Percentiles rank a stretch among this genome's conserved stretches.
Conservation (phyloP, 2,113 vertebrate species). For the Myanophis thanlyinensis region DNA sequence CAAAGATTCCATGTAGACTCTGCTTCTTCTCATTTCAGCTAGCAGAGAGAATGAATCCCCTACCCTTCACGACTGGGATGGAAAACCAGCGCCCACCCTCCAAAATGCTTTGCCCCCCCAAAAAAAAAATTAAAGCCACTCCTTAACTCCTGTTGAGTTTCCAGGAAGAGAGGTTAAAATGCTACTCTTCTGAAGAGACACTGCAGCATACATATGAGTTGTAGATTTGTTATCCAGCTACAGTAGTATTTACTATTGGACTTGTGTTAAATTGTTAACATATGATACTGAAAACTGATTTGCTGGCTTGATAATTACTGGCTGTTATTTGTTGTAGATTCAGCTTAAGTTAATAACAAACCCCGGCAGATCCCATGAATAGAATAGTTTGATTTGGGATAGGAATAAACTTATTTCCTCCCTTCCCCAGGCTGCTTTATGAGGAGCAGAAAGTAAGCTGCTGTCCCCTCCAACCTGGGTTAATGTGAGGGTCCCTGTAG, state of each 20-base stretch:
- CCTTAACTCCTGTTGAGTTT: not conserved
- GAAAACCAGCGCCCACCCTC: not conserved
- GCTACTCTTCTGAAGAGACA: not conserved
- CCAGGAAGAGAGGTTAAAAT: not conserved
- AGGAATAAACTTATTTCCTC: not conserved
- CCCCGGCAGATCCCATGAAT: not conserved
- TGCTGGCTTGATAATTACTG: not conserved
- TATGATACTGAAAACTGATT: not conserved
- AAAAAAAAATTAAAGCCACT: not conserved
- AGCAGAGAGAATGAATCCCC: not conserved
- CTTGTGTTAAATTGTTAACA: not conserved
- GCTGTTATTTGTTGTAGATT: not conserved
- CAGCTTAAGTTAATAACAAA: not conserved
- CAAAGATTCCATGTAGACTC: not conserved
- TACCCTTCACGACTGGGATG: not conserved
- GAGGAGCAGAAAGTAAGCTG: not conserved
- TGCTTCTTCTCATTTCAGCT: not conserved
- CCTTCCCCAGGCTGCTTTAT: not conserved
- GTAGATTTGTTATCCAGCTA: not conserved
- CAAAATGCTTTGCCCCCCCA: not conserved
- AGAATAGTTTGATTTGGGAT: not conserved
- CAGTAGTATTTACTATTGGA: not conserved
- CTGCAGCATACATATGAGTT: not conserved
- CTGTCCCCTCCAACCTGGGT: not conserved
- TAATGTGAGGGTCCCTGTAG: not conserved